Evolutionary conservation across 2,113 vertebrate genomes (phyloP), one percentile per base, ranked within the genome.

Genomic region (Forbesichthys papilliferus): DNA sequence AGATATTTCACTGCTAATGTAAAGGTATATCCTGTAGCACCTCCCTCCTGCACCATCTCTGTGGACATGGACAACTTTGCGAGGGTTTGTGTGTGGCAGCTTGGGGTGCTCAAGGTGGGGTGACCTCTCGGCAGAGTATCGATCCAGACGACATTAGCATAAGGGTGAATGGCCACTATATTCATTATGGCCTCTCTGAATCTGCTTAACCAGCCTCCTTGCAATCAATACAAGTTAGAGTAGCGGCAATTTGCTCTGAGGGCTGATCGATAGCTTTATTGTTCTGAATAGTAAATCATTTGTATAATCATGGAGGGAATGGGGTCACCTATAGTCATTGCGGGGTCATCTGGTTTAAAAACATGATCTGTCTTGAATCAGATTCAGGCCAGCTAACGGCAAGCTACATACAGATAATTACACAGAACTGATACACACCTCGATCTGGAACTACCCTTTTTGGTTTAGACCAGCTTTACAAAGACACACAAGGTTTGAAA

Each of bases 231-330:
- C 52, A 57, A 78, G 70, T 86, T 77, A 78, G 77, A 84, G 69
- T 47, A 77, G 79, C 80, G 81, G 75, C 72, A 86, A 86, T 84
- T 87, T 77, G 77, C 80, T 78, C 75, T 69, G 69, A 84, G 69
- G 60, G 64, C 64, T 84, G 74, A 84, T 90, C 79, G 61, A 91
- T 88, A 83, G 59, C 46, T 62, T 64, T 82, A 78, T 83, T 81
- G 77, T 69, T 77, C 61, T 78, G 81, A 88, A 90, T 82, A 77
- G 81, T 84, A 85, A 86, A 87, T 87, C 36, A 86, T 88, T 74
- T 86, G 74, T 75, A 77, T 70, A 79, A 82, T 78, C 69, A 84
- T 68, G 52, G 68, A 73, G 72, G 68, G 68, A 81, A 79, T 68
- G 48, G 54, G 64, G 74, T 79, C 27, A 70, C 61, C 71, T 72